phyloP scores from a whole-genome alignment of 2,888 invertebrate genomes.

The Catocala nupta region DNA sequence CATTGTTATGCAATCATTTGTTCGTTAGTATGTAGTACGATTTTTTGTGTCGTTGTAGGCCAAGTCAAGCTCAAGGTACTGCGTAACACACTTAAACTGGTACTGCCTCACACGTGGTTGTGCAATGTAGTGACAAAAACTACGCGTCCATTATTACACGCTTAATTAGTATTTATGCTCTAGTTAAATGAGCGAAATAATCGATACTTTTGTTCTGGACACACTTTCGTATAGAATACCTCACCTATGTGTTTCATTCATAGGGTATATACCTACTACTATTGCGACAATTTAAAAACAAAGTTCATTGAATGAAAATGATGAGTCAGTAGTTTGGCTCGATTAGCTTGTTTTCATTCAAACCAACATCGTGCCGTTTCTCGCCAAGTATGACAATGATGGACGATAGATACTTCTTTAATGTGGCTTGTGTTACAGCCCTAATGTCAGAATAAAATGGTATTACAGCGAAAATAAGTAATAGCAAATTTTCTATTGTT shows the following conservation, averaged over 20 bases:
- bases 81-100: conserved; percentile 36
- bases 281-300: conserved; percentile 48
- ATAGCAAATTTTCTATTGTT: not conserved
- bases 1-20: conserved; percentile 63
- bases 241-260: conserved; percentile 31
- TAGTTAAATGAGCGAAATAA: conserved; percentile 37
- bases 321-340: conserved; percentile 77
- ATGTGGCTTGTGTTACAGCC: conserved; percentile 33
- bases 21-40: conserved; percentile 51
- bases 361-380: conserved; percentile 49
- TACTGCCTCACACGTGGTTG: conserved; percentile 7
- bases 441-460: conserved; percentile 10
- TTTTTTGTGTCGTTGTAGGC: conserved; percentile 50
- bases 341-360: conserved; percentile 68
- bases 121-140: conserved; percentile 18
- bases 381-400: conserved; percentile 59
- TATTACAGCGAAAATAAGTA: conserved; percentile 8
- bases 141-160: conserved; percentile 1
- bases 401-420: conserved; percentile 45
- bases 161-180: conserved; percentile 14
- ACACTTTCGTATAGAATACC: conserved; percentile 14
- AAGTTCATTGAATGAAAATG: conserved; percentile 74
- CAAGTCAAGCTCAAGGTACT: conserved; percentile 73
- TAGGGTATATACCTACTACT: conserved; percentile 28
- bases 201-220: conserved; percentile 38